A percentile compares a stretch with the other conserved stretches of the same genome.
Conservation (phyloP, 2,797 vertebrate genomes). For the Manis crassicaudata region DNA sequence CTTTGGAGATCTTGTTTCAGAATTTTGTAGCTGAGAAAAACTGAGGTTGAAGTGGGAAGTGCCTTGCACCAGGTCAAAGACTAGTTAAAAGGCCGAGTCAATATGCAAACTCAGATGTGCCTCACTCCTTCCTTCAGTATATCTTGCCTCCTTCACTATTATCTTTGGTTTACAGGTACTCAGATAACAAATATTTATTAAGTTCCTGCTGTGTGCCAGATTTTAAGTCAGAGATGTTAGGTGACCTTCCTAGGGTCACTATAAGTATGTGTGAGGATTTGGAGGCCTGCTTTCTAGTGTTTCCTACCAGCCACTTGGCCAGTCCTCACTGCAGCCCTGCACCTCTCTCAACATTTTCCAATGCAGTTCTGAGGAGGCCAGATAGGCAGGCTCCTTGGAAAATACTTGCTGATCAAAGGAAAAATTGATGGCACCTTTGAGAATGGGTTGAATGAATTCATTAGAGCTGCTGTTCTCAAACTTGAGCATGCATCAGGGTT, state of each 20-base stretch:
- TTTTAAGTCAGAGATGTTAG: constrained; percentile 16
- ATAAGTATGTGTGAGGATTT: neutral
- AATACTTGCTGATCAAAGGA: neutral
- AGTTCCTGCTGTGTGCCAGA: neutral
- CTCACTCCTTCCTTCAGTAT: neutral
- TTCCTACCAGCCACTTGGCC: neutral
- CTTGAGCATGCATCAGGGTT: neutral
- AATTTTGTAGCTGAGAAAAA: constrained; percentile 10
- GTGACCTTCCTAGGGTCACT: neutral
- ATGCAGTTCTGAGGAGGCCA: neutral
- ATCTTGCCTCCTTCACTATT: neutral
- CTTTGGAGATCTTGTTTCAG: neutral
- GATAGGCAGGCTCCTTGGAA: neutral
- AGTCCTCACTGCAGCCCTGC: neutral
- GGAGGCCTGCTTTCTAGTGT: neutral
- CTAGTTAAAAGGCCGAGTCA: constrained; percentile 32
- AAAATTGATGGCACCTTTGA: rapidly evolving
- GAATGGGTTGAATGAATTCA: neutral
- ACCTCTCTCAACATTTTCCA: neutral
- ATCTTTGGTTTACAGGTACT: neutral
- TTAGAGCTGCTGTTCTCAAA: constrained; percentile 24
- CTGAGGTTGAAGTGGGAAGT: neutral
- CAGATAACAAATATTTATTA: neutral
- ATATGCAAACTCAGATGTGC: neutral
- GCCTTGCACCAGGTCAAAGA: neutral